These are phyloP conservation scores for Mionectes olivaceus DNA, from an alignment of 2,797 vertebrate species.

Conservation along the genomic window DNA sequence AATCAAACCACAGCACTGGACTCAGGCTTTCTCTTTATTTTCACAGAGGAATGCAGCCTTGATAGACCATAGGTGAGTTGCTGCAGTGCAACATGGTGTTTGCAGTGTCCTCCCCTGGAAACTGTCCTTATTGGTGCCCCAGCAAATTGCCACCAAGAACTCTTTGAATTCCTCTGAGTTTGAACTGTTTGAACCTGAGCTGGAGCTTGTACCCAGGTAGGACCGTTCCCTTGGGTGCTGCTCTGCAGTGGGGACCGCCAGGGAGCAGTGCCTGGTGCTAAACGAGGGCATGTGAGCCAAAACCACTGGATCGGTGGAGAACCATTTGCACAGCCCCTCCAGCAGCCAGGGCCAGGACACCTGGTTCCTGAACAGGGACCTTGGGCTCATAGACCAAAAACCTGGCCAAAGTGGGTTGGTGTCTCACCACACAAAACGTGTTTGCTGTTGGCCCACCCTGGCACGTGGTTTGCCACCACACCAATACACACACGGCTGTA, in stretches of 20 bases:
- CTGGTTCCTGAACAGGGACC: fast-evolving
- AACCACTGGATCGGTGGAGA: background rate
- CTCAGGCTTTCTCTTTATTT: constrained; percentile 15
- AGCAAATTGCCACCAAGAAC: background rate
- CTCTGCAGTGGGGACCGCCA: background rate
- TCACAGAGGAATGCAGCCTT: constrained; percentile 32
- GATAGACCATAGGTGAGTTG: background rate
- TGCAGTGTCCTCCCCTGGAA: background rate
- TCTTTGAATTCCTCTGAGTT: background rate
- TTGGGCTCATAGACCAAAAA: background rate
- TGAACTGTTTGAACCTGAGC: background rate
- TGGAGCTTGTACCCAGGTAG: background rate
- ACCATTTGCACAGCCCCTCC: background rate
- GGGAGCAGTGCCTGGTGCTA: background rate
- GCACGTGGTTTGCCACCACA: background rate
- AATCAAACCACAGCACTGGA: background rate
- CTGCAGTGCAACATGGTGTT: fast-evolving
- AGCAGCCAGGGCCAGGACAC: background rate
- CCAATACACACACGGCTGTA: background rate
- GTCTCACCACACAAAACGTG: background rate
- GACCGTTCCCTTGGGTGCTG: background rate
- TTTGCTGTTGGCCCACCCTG: background rate
- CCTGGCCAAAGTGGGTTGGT: background rate
- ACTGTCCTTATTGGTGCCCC: background rate
- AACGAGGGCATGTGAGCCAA: background rate